Evolutionary conservation across 53 echinoderm and acorn worm species (phyloP).

Genomic region (Arbacia lixula): DNA sequence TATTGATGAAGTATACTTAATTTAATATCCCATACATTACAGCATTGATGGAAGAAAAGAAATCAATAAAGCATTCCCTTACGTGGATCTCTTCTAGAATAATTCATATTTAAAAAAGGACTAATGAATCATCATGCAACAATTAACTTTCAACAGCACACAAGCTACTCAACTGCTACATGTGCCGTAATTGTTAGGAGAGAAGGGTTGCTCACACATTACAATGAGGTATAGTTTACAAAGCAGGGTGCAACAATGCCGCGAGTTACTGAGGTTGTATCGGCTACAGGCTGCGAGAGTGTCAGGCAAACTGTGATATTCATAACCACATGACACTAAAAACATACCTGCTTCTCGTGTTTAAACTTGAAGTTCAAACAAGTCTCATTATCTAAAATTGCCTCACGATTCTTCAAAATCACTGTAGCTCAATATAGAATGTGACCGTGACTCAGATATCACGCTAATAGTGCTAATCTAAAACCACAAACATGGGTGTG

Average conservation of each 20-base stretch:
- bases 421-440: too few species aligned
- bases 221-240: neutral
- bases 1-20: slow-evolving; percentile 60
- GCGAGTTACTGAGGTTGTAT: neutral
- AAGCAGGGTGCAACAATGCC: slow-evolving; percentile 24
- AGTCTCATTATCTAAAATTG: neutral
- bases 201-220: slow-evolving; percentile 6
- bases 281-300: too few species aligned
- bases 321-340: too few species aligned
- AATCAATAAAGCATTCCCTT: slow-evolving; percentile 51
- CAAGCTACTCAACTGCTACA: slow-evolving; percentile 26
- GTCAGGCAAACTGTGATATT: too few species aligned
- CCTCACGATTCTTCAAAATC: too few species aligned
- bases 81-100: slow-evolving; percentile 53
- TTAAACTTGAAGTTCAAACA: neutral
- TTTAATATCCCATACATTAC: slow-evolving; percentile 63
- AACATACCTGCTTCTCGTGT: neutral
- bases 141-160: slow-evolving; percentile 24
- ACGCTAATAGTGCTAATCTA: too few species aligned
- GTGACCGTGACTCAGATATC: too few species aligned
- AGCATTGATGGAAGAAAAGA: slow-evolving; percentile 61
- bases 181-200: slow-evolving; percentile 13
- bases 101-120: slow-evolving; percentile 38
- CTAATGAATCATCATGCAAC: slow-evolving; percentile 39
- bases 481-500: too few species aligned